These are phyloP conservation scores for Lochmaea crataegi DNA, from an alignment of 2,888 invertebrate genomes.

Conservation along the genomic window DNA sequence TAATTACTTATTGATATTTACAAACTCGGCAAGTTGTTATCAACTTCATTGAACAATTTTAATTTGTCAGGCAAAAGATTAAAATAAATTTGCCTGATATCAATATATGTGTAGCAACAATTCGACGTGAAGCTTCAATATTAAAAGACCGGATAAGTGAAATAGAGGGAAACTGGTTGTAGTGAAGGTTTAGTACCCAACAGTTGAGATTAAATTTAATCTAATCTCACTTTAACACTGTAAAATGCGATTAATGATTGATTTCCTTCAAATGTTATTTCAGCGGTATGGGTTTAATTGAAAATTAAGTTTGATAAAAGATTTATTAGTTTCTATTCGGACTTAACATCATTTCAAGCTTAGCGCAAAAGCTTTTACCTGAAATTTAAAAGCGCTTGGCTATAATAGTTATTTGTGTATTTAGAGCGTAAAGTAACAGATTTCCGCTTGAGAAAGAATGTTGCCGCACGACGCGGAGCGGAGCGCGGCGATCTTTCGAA, in stretches of 20 bases:
- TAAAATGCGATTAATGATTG: neutral
- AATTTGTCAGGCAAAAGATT: neutral
- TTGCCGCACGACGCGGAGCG: too few relatives aligned
- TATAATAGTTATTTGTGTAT: too few relatives aligned
- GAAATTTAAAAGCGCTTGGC: too few relatives aligned
- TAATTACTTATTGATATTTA: neutral
- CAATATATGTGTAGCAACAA: neutral
- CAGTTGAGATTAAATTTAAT: constrained; percentile 2
- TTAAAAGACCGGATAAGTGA: too few relatives aligned
- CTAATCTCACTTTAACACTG: neutral
- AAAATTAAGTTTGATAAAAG: neutral
- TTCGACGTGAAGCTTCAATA: neutral
- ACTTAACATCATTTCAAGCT: too few relatives aligned
- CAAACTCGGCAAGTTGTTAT: neutral
- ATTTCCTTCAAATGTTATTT: neutral
- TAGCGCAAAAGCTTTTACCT: too few relatives aligned
- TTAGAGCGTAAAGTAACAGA: too few relatives aligned
- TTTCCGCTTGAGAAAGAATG: too few relatives aligned
- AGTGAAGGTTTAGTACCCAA: neutral
- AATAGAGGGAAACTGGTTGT: neutral
- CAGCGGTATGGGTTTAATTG: neutral
- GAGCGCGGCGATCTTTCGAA: too few relatives aligned
- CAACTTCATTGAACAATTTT: neutral
- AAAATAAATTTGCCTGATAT: neutral
- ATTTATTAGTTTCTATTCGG: neutral